phyloP scores from a whole-genome alignment of 2,113 vertebrate genomes.

The Sporophila hypoxantha region DNA sequence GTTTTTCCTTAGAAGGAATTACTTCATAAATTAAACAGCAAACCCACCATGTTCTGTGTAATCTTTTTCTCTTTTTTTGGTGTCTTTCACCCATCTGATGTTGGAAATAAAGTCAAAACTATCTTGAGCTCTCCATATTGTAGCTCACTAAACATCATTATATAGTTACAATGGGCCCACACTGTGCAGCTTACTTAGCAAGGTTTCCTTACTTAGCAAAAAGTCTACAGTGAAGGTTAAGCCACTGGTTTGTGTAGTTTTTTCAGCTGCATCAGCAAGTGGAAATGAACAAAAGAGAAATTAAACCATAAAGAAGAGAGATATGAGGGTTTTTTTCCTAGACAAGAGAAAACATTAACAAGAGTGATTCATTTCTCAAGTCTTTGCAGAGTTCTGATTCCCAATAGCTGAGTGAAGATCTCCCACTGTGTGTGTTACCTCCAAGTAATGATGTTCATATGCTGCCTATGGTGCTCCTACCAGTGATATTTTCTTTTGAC shows the following conservation, averaged over 20 bases:
- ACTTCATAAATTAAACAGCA: background rate
- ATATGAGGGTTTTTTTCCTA: fast-evolving
- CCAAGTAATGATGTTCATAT: background rate
- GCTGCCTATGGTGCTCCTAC: background rate
- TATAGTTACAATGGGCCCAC: background rate
- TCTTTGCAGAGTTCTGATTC: background rate
- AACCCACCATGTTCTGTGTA: background rate
- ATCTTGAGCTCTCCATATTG: background rate
- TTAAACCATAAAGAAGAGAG: background rate
- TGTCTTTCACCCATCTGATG: background rate
- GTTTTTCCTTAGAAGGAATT: background rate
- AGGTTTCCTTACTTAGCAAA: background rate
- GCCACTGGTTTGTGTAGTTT: background rate
- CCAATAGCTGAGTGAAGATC: background rate
- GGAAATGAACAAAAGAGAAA: background rate
- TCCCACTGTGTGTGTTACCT: background rate
- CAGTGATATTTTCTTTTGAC: background rate
- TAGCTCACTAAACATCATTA: background rate
- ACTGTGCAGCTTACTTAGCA: background rate
- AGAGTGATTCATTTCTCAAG: background rate
- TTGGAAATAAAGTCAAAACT: background rate
- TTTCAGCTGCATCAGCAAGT: background rate
- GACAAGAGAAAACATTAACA: background rate
- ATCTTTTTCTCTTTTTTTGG: background rate
- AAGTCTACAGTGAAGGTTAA: background rate